Evolutionary conservation across 1,140 invertebrate genomes (phyloP).

Genomic region (Procambarus clarkii): DNA sequence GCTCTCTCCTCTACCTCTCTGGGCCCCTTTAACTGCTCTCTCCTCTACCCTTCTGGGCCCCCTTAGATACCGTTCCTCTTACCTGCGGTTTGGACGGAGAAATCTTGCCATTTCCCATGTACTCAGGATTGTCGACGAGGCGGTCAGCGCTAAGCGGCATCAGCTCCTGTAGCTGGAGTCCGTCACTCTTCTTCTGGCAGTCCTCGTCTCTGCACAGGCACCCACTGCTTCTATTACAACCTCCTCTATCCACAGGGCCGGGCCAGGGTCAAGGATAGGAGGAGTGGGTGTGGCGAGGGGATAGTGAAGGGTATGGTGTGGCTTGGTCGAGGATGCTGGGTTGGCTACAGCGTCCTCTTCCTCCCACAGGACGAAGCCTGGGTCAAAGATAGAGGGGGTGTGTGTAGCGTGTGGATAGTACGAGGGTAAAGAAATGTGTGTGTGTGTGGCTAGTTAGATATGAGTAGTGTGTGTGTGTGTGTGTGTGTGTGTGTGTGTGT

Average conservation of each 20-base stretch:
- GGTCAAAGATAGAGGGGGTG: too few species aligned
- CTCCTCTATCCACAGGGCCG: background rate
- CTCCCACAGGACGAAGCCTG: too few species aligned
- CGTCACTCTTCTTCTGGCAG: slow-evolving; percentile 61
- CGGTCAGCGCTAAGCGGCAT: slow-evolving; percentile 57
- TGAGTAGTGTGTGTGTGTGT: too few species aligned
- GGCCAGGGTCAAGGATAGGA: background rate
- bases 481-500: too few species aligned
- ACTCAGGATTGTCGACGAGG: slow-evolving; percentile 68
- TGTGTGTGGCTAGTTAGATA: too few species aligned
- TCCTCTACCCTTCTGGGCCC: background rate
- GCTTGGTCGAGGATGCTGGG: background rate
- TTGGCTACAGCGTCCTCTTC: too few species aligned
- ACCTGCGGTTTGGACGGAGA: slow-evolving; percentile 1
- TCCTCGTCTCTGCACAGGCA: slow-evolving; percentile 61
- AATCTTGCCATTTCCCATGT: slow-evolving; percentile 55
- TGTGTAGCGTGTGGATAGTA: background rate
- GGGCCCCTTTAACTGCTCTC: background rate
- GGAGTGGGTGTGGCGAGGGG: background rate
- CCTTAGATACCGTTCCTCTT: background rate
- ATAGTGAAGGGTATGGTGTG: too few species aligned
- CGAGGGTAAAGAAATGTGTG: too few species aligned
- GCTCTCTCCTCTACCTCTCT: slow-evolving; percentile 1
- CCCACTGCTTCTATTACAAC: slow-evolving; percentile 63
- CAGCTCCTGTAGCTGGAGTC: slow-evolving; percentile 62